Evolutionary conservation across 2,888 invertebrate genomes (phyloP).

Genomic region (Branchellion lobata): DNA sequence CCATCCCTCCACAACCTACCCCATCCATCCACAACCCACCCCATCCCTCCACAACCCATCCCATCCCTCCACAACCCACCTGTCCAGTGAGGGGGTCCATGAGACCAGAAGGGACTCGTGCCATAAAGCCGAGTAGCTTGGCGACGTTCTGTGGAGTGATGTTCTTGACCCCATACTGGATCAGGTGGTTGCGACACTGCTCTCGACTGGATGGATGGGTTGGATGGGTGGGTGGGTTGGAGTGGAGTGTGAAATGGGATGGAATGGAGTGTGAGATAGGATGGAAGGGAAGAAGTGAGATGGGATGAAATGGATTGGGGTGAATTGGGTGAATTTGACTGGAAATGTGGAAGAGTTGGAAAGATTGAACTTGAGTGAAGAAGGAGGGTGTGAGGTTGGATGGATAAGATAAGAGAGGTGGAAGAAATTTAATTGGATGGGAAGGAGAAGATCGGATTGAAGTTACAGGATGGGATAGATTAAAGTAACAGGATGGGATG

Average conservation of each 20-base stretch:
- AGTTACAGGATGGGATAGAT: too few species aligned
- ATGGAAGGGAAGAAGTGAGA: too few species aligned
- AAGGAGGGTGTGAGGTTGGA: too few species aligned
- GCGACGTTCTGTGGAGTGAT: conserved; percentile 82
- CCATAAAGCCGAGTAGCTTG: conserved; percentile 64
- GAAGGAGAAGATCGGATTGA: too few species aligned
- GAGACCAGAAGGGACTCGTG: conserved; percentile 46
- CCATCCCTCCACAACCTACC: too few species aligned
- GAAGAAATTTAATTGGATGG: too few species aligned
- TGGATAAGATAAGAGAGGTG: too few species aligned
- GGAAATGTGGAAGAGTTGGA: too few species aligned
- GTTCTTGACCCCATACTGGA: conserved; percentile 76
- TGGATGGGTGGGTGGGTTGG: background rate
- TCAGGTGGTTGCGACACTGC: conserved; percentile 72
- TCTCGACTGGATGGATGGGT: conserved; percentile 54
- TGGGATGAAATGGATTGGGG: too few species aligned
- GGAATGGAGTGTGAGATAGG: background rate
- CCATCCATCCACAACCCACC: background rate
- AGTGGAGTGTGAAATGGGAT: background rate
- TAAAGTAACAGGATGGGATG: too few species aligned
- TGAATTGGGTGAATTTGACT: too few species aligned
- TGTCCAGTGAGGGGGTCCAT: conserved; percentile 63
- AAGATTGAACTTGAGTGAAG: too few species aligned
- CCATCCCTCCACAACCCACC: conserved; percentile 47
- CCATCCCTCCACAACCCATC: background rate